These are phyloP conservation scores for Dusona sp. DNA, from an alignment of 2,888 invertebrate species.

Conservation along the genomic window DNA sequence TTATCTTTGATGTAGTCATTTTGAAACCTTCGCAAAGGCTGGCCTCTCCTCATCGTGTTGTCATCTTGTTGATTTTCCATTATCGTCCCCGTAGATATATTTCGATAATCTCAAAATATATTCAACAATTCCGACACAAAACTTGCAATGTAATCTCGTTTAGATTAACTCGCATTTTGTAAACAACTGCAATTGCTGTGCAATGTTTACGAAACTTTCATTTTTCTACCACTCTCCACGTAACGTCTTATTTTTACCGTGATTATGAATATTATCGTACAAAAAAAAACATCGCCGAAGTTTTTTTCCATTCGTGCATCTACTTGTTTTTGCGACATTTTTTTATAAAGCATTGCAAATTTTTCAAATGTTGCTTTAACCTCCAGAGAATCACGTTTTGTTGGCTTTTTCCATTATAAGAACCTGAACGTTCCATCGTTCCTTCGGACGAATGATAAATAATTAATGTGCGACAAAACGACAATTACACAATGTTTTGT, in stretches of 20 bases:
- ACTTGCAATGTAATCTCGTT: background rate
- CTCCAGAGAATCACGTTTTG: slow-evolving; percentile 43
- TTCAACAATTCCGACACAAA: background rate
- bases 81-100: slow-evolving; percentile 37
- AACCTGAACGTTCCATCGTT: background rate
- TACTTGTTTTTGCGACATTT: slow-evolving; percentile 65
- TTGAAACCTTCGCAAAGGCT: slow-evolving; percentile 79
- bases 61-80: slow-evolving; percentile 82
- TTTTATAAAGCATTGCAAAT: slow-evolving; percentile 37
- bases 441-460: slow-evolving; percentile 4
- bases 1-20: slow-evolving; percentile 80
- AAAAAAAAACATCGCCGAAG: slow-evolving; percentile 43
- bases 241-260: slow-evolving; percentile 40
- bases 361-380: slow-evolving; percentile 50
- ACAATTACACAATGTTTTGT: background rate
- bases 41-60: slow-evolving; percentile 78
- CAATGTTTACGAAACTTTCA: slow-evolving; percentile 58
- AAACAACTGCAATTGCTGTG: slow-evolving; percentile 4
- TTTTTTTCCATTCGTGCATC: slow-evolving; percentile 44
- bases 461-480: background rate
- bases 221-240: slow-evolving; percentile 47
- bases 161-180: background rate
- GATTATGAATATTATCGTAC: slow-evolving; percentile 44
- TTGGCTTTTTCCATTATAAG: background rate
- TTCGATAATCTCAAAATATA: slow-evolving; percentile 1